These are phyloP conservation scores for Muntiacus muntjak DNA, from an alignment of 2,113 vertebrate genomes.

Conservation along the genomic window DNA sequence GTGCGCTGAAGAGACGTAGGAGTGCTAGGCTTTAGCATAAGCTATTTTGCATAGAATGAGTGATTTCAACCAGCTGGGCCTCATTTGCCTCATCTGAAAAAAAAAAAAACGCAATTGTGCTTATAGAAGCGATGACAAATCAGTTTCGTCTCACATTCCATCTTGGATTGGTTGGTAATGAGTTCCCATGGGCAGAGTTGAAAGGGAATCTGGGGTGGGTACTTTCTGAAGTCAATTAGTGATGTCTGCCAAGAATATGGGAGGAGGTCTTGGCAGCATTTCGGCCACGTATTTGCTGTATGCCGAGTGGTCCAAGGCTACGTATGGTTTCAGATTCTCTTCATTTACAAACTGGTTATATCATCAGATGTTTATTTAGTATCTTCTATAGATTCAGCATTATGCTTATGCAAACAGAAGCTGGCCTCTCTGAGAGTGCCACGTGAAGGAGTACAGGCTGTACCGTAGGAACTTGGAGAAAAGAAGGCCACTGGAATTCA, in stretches of 20 bases:
- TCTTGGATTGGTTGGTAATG: neutral
- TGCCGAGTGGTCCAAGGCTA: neutral
- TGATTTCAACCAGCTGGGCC: neutral
- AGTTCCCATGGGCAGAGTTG: neutral
- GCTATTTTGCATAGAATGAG: neutral
- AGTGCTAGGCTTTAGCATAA: neutral
- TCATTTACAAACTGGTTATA: neutral
- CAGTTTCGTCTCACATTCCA: neutral
- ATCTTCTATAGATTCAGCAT: neutral
- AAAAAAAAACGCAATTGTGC: neutral
- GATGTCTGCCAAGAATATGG: neutral
- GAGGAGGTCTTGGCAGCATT: neutral
- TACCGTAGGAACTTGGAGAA: neutral
- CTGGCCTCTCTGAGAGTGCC: neutral
- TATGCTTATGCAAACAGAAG: neutral
- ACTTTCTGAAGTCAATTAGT: neutral
- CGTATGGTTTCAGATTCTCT: neutral
- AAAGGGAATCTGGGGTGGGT: neutral
- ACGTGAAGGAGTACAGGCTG: neutral
- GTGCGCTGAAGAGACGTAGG: neutral
- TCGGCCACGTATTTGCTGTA: neutral
- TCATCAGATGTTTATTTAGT: neutral
- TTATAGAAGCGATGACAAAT: neutral
- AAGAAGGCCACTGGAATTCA: neutral
- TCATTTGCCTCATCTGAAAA: neutral